Evolutionary conservation across 2,113 vertebrate species (phyloP).

Genomic region (Heloderma charlesbogerti): DNA sequence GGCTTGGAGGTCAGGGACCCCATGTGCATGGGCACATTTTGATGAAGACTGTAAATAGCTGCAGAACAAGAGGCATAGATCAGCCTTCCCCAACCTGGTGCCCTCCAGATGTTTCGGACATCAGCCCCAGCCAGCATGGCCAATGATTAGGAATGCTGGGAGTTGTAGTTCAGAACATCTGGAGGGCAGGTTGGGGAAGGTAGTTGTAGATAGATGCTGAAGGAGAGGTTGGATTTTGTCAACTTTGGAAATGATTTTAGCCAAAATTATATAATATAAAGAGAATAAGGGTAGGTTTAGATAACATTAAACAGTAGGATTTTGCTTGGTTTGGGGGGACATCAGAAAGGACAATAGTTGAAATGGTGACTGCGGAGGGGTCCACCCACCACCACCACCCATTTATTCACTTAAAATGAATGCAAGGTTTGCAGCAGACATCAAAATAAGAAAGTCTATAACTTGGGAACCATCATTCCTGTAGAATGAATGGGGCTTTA

Average conservation of each 20-base stretch:
- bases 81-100: too few relatives aligned
- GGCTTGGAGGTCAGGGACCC: too few relatives aligned
- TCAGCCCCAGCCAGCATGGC: too few relatives aligned
- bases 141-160: too few relatives aligned
- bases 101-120: too few relatives aligned
- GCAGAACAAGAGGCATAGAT: too few relatives aligned
- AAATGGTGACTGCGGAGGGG: constrained; percentile 25
- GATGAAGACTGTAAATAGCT: too few relatives aligned
- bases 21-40: too few relatives aligned
- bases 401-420: constrained; percentile 46
- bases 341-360: constrained; percentile 8
- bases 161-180: too few relatives aligned
- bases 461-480: constrained; percentile 54
- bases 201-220: constrained; percentile 28
- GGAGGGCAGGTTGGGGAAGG: too few relatives aligned
- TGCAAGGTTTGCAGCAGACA: constrained; percentile 38
- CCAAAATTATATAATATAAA: constrained; percentile 35
- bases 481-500: constrained; percentile 55
- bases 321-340: constrained; percentile 18
- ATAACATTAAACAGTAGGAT: constrained; percentile 25
- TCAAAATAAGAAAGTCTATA: constrained; percentile 49
- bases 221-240: constrained; percentile 13
- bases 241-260: constrained; percentile 4
- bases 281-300: constrained; percentile 29
- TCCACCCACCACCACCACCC: constrained; percentile 1